Evolutionary conservation across 2,113 vertebrate genomes (phyloP).

Genomic region (Penelope pileata): DNA sequence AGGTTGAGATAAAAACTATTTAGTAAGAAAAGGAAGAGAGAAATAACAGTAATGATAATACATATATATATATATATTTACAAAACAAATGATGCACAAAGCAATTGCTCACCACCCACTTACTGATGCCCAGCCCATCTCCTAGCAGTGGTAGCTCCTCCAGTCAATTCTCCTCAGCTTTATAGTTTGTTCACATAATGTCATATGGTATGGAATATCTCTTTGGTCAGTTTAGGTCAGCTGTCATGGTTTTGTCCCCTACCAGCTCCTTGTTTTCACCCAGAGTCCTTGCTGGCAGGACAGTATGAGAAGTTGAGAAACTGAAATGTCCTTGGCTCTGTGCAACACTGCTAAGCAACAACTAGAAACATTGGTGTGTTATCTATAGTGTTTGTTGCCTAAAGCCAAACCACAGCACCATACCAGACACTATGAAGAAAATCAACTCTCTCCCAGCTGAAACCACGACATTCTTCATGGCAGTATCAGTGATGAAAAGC

Average conservation of each 20-base stretch:
- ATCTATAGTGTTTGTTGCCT: background rate
- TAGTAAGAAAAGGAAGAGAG: no score
- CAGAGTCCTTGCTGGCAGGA: no score
- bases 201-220: background rate
- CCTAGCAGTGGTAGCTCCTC: background rate
- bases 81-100: background rate
- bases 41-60: background rate
- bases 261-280: background rate
- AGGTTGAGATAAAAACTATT: no score
- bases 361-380: background rate
- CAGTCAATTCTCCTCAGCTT: no score
- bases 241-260: background rate
- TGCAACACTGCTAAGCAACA: background rate
- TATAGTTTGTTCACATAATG: no score
- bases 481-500: background rate
- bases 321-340: background rate
- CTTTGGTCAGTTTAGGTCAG: background rate
- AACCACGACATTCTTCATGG: background rate
- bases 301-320: background rate
- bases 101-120: background rate
- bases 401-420: background rate
- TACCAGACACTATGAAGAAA: no score
- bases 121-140: no score
- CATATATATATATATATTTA: background rate
- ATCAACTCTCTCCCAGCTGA: background rate